These are phyloP conservation scores for Hyphantria cunea DNA, from an alignment of 1,140 invertebrate genomes.

Conservation along the genomic window DNA sequence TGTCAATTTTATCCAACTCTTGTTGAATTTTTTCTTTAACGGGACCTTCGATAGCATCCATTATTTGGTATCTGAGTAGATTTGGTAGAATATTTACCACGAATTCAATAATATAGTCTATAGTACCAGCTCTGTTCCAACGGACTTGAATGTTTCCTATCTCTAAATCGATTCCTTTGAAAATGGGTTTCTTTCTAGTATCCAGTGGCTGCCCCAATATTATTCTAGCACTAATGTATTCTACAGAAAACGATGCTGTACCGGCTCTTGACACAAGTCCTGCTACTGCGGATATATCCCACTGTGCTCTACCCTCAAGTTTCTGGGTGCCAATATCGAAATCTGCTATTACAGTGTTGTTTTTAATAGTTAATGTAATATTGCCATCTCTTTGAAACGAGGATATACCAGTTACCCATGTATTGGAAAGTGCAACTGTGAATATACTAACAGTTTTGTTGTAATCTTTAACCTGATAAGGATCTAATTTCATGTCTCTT, in stretches of 20 bases:
- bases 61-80: conserved; percentile 91
- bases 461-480: conserved; percentile 87
- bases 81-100: conserved; percentile 91
- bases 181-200: conserved; percentile 86
- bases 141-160: conserved; percentile 91
- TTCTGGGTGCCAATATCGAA: conserved; percentile 90
- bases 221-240: conserved; percentile 86
- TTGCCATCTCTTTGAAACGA: conserved; percentile 92
- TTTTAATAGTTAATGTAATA: conserved; percentile 87
- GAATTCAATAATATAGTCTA: conserved; percentile 92
- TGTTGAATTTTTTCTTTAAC: conserved; percentile 86
- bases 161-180: conserved; percentile 89
- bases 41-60: conserved; percentile 90
- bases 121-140: conserved; percentile 89
- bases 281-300: conserved; percentile 87
- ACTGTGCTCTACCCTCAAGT: conserved; percentile 88
- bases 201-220: conserved; percentile 89
- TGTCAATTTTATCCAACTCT: conserved; percentile 87
- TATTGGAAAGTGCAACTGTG: conserved; percentile 85
- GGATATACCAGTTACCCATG: conserved; percentile 89
- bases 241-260: conserved; percentile 87
- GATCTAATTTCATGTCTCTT: conserved; percentile 87
- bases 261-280: conserved; percentile 87
- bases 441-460: conserved; percentile 87
- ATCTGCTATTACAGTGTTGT: conserved; percentile 85